Evolutionary conservation across 2,888 invertebrate species (phyloP).

Genomic region (Aelia acuminata): DNA sequence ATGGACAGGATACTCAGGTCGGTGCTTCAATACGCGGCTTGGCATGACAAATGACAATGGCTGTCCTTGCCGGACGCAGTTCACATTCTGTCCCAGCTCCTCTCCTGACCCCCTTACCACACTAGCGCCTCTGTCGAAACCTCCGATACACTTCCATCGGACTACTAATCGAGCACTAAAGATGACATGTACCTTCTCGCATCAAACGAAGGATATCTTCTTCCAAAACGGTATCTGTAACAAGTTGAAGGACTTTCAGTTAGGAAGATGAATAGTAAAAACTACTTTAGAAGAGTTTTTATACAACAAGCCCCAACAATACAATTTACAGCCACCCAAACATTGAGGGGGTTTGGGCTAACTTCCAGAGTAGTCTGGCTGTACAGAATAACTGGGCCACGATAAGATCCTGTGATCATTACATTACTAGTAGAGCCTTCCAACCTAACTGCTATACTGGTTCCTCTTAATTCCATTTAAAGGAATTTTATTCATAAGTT

Average conservation of each 20-base stretch:
- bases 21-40: neutral
- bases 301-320: too few relatives aligned
- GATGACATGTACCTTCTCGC: neutral
- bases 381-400: too few relatives aligned
- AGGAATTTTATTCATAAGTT: too few relatives aligned
- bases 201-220: neutral
- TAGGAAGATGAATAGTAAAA: too few relatives aligned
- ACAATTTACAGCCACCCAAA: too few relatives aligned
- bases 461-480: too few relatives aligned
- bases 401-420: too few relatives aligned
- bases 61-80: conserved; percentile 34
- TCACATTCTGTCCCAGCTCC: conserved; percentile 52
- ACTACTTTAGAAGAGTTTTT: too few relatives aligned
- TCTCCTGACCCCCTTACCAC: conserved; percentile 35
- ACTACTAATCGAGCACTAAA: conserved; percentile 8
- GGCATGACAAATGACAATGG: conserved; percentile 17
- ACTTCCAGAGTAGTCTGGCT: too few relatives aligned
- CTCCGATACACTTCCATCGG: neutral
- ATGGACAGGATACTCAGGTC: neutral
- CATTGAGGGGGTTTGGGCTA: too few relatives aligned
- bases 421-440: too few relatives aligned
- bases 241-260: neutral
- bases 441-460: too few relatives aligned
- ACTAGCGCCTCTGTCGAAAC: conserved; percentile 33
- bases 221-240: neutral